These are phyloP conservation scores for Morelia viridis DNA, from an alignment of 2,797 vertebrate species.

Conservation along the genomic window DNA sequence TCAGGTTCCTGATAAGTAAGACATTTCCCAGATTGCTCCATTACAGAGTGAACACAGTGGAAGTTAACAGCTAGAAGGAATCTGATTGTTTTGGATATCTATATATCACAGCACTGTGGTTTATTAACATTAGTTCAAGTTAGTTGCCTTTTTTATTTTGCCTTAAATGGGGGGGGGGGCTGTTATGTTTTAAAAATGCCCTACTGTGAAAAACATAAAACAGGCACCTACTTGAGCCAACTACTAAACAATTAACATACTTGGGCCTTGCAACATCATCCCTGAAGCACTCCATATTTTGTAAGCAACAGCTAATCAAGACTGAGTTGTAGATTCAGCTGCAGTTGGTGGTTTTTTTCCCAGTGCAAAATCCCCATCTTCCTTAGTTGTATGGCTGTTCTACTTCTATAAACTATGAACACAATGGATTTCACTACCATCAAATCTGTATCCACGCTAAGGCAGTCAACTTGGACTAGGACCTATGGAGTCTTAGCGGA, in stretches of 20 bases:
- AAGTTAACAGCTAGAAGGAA: background rate
- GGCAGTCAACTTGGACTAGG: background rate
- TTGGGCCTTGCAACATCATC: background rate
- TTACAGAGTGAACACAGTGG: conserved; percentile 8
- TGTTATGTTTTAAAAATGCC: background rate
- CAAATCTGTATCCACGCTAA: background rate
- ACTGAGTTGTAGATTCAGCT: background rate
- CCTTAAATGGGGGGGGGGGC: background rate
- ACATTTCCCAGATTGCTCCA: conserved; percentile 19
- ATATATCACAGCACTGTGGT: background rate
- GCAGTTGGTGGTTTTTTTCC: background rate
- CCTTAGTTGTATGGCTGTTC: background rate
- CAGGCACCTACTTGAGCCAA: background rate
- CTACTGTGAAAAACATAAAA: background rate
- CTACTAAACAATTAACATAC: background rate
- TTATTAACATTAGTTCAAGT: background rate
- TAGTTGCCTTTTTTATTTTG: background rate
- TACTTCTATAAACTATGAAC: conserved; percentile 23
- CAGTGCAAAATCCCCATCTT: background rate
- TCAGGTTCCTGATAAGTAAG: background rate
- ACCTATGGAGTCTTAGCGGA: background rate
- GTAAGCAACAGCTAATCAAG: background rate
- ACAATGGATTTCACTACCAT: conserved; percentile 3
- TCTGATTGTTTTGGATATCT: background rate
- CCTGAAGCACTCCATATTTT: background rate